Percentiles rank a stretch among this genome's conserved stretches.
Evolutionary conservation across 2,888 invertebrate genomes (phyloP).

Genomic region (Rugalucina vietnamica): DNA sequence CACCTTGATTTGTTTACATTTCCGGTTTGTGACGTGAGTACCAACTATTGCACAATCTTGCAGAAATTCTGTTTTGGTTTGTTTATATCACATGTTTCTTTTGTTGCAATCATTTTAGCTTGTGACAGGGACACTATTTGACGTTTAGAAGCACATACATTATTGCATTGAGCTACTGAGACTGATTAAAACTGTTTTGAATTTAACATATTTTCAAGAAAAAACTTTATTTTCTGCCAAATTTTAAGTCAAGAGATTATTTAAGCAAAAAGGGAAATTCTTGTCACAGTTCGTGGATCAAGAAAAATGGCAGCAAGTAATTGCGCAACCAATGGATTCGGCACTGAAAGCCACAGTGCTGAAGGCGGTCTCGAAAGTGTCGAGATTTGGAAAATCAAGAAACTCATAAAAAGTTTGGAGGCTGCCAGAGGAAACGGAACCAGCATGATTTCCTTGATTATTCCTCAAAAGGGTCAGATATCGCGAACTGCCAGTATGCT

Average conservation of each 20-base stretch:
- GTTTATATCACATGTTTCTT: not conserved
- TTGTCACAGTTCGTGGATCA: too few relatives aligned
- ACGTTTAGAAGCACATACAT: too few relatives aligned
- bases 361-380: slow-evolving; percentile 95
- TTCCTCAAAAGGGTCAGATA: slow-evolving; percentile 99
- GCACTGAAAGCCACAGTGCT: too few relatives aligned
- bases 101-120: not conserved
- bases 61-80: not conserved
- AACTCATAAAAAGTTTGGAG: slow-evolving; percentile 99
- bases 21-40: not conserved
- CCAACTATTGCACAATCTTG: not conserved
- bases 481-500: slow-evolving; percentile 99
- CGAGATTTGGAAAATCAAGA: slow-evolving; percentile 99
- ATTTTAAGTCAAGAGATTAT: too few relatives aligned
- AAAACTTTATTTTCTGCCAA: too few relatives aligned
- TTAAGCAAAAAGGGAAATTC: too few relatives aligned
- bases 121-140: too few relatives aligned
- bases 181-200: too few relatives aligned
- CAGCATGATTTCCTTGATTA: slow-evolving; percentile 99
- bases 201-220: too few relatives aligned
- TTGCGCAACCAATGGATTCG: slow-evolving; percentile 1
- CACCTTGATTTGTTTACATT: slow-evolving; percentile 2
- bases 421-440: slow-evolving; percentile 99
- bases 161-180: too few relatives aligned
- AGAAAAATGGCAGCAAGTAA: too few relatives aligned